Evolutionary conservation across 2,113 vertebrate genomes (phyloP).

Genomic region (Falcunculus frontatus): DNA sequence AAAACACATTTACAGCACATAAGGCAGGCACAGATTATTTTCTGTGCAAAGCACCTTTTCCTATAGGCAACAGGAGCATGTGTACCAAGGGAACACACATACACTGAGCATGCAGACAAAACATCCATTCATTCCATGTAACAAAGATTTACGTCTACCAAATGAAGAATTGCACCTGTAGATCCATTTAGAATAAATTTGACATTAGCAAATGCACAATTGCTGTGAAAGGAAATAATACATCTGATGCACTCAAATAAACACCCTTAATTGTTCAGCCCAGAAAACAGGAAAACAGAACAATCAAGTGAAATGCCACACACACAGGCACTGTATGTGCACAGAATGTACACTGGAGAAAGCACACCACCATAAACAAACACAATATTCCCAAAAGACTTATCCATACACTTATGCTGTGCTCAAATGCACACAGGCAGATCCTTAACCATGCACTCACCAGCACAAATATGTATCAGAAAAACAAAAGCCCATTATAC

Average conservation of each 20-base stretch:
- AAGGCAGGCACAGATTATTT: neutral
- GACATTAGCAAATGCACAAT: neutral
- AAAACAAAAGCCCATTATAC: neutral
- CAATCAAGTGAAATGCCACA: neutral
- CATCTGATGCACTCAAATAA: neutral
- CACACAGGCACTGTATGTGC: neutral
- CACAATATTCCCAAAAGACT: neutral
- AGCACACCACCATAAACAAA: neutral
- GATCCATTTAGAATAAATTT: neutral
- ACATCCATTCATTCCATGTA: neutral
- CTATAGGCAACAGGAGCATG: neutral
- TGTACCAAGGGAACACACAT: neutral
- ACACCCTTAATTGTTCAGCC: neutral
- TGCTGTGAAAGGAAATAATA: neutral
- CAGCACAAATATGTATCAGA: neutral
- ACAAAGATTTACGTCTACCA: neutral
- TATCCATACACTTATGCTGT: neutral
- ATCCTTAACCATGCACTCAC: neutral
- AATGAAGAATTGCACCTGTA: neutral
- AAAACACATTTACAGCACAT: neutral
- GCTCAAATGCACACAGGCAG: neutral
- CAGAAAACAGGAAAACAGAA: constrained; percentile 19
- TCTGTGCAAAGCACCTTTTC: neutral
- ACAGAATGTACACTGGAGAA: neutral
- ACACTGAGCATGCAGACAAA: neutral